These are phyloP conservation scores for Eremobia ochroleuca DNA, from an alignment of 2,888 invertebrate species.

Conservation along the genomic window DNA sequence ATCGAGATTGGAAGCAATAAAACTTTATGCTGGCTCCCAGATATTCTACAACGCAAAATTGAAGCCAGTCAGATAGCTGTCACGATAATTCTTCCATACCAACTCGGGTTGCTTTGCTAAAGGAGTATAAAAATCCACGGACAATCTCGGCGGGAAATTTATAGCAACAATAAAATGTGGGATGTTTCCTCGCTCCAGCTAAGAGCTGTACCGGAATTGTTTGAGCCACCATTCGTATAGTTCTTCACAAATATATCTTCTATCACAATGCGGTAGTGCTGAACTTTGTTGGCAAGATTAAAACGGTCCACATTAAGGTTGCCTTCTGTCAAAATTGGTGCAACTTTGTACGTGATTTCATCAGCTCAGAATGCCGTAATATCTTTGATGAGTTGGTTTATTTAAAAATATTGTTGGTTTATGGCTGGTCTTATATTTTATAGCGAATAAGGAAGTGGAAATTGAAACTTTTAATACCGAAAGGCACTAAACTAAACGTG, in stretches of 20 bases:
- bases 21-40: conserved; percentile 43
- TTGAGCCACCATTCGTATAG: conserved; percentile 66
- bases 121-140: conserved; percentile 86
- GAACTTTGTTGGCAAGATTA: conserved; percentile 67
- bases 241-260: conserved; percentile 69
- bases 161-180: conserved; percentile 89
- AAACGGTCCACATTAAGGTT: conserved; percentile 55
- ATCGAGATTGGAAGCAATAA: conserved; percentile 36
- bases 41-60: conserved; percentile 50
- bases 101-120: conserved; percentile 61
- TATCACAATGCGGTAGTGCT: conserved; percentile 65
- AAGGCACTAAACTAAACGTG: neutral
- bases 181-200: conserved; percentile 82
- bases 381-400: conserved; percentile 50
- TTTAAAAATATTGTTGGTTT: conserved; percentile 34
- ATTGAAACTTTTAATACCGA: conserved; percentile 28
- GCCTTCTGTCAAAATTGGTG: conserved; percentile 61
- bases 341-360: conserved; percentile 66
- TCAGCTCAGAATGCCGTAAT: conserved; percentile 41
- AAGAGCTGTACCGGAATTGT: conserved; percentile 76
- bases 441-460: conserved; percentile 38
- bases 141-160: conserved; percentile 89
- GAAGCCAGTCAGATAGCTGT: conserved; percentile 63
- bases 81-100: conserved; percentile 63
- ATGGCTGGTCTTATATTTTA: conserved; percentile 29